Conservation (phyloP, 2,888 invertebrate species). For the Exephanes ischioxanthus region DNA sequence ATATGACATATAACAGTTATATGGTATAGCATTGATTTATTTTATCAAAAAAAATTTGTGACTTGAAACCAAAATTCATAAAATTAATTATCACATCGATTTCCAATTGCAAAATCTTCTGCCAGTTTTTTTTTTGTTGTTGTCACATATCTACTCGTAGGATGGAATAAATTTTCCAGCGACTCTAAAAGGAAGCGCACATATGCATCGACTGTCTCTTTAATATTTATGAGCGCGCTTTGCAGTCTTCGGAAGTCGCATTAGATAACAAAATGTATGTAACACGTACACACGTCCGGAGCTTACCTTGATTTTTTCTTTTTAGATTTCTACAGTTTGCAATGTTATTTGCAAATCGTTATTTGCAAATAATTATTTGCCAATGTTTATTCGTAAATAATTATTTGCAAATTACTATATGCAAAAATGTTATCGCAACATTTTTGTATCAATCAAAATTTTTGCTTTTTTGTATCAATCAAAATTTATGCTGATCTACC, state of each 20-base stretch:
- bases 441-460: not conserved
- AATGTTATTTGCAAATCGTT: too few relatives aligned
- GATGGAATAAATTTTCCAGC: not conserved
- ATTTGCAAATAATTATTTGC: too few relatives aligned
- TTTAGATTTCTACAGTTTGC: conserved; percentile 97
- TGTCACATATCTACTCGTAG: not conserved
- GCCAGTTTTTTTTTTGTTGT: not conserved
- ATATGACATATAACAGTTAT: too few relatives aligned
- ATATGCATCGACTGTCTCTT: not conserved
- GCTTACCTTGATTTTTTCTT: conserved; percentile 95
- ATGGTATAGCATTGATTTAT: not conserved
- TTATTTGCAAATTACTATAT: too few relatives aligned
- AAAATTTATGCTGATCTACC: not conserved
- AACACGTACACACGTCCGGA: not conserved
- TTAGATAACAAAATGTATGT: conserved; percentile 4
- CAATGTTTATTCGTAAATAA: too few relatives aligned
- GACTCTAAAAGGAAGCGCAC: not conserved
- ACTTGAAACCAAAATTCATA: not conserved
- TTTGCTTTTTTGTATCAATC: not conserved
- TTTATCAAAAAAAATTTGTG: not conserved
- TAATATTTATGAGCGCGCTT: conserved; percentile 32
- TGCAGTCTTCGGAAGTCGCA: not conserved
- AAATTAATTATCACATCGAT: not conserved
- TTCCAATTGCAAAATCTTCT: not conserved
- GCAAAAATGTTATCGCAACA: not conserved